phyloP scores from a whole-genome alignment of 2,888 invertebrate species.

The Didymodactylos carnosus region DNA sequence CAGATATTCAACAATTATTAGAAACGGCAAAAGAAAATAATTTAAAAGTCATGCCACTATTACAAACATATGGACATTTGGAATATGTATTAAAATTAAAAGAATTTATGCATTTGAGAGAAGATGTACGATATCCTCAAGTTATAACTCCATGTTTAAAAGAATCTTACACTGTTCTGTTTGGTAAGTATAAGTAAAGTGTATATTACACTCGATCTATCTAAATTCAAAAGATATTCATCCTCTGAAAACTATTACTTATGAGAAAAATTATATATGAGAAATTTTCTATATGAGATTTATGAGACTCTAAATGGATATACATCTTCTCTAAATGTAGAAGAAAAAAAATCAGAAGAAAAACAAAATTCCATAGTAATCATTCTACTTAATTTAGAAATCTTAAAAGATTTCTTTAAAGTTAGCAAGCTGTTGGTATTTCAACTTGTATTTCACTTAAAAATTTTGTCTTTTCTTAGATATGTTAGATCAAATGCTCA shows the following conservation, averaged over 20 bases:
- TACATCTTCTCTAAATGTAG: too few relatives aligned
- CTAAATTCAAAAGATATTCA: too few relatives aligned
- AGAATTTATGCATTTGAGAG: slow-evolving; percentile 47
- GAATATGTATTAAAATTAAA: slow-evolving; percentile 56
- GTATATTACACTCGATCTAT: too few relatives aligned
- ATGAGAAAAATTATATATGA: too few relatives aligned
- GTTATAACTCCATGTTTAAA: slow-evolving; percentile 15
- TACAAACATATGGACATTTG: slow-evolving; percentile 66
- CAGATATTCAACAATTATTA: slow-evolving; percentile 40
- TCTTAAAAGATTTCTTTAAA: too few relatives aligned
- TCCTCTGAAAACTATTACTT: too few relatives aligned
- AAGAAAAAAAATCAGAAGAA: not conserved
- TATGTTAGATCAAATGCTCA: slow-evolving; percentile 52
- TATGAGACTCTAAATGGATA: too few relatives aligned
- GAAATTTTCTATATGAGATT: too few relatives aligned
- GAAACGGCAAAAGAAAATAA: slow-evolving; percentile 43
- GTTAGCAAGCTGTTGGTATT: too few relatives aligned
- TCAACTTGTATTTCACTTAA: too few relatives aligned
- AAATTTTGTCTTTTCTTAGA: too few relatives aligned
- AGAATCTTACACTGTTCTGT: slow-evolving; percentile 8
- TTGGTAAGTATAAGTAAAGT: not conserved
- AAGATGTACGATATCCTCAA: slow-evolving; percentile 34
- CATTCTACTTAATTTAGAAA: not conserved
- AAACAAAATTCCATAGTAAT: not conserved
- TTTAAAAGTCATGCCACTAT: slow-evolving; percentile 52